A percentile compares a stretch with the other conserved stretches of the same genome.
Conservation (phyloP, 2,888 invertebrate species). For the Pammene fasciana region DNA sequence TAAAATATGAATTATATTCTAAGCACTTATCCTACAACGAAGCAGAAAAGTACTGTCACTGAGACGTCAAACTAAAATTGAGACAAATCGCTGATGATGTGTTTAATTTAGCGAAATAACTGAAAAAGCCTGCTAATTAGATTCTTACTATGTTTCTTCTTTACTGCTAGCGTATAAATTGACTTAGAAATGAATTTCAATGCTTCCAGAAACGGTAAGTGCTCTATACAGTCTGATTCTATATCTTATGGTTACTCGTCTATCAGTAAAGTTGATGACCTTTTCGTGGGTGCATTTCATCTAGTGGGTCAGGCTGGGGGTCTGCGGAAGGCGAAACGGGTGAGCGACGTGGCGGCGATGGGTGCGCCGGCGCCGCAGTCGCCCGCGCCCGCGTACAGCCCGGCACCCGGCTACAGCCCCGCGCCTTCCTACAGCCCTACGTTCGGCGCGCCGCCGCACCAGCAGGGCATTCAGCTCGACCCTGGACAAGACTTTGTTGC, state of each 20-base stretch:
- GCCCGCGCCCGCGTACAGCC: slow-evolving; percentile 62
- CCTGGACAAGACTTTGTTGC: slow-evolving; percentile 61
- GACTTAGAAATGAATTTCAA: slow-evolving; percentile 73
- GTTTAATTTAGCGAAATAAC: slow-evolving; percentile 62
- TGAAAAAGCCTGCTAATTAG: slow-evolving; percentile 56
- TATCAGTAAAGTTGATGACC: slow-evolving; percentile 39
- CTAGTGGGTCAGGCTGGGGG: slow-evolving; percentile 70
- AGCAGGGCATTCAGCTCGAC: slow-evolving; percentile 74
- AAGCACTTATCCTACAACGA: slow-evolving; percentile 10
- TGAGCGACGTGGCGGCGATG: slow-evolving; percentile 87
- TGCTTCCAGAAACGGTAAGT: slow-evolving; percentile 77
- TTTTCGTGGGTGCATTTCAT: slow-evolving; percentile 46
- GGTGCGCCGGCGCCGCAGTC: slow-evolving; percentile 74
- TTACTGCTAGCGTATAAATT: slow-evolving; percentile 49
- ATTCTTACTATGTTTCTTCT: slow-evolving; percentile 60
- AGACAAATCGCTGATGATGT: slow-evolving; percentile 71
- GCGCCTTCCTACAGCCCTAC: slow-evolving; percentile 55
- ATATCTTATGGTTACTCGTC: slow-evolving; percentile 22
- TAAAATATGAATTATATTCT: background rate
- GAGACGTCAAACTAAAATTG: slow-evolving; percentile 48
- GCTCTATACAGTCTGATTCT: slow-evolving; percentile 16
- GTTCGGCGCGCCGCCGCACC: slow-evolving; percentile 65
- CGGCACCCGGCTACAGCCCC: slow-evolving; percentile 57
- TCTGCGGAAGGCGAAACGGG: slow-evolving; percentile 85
- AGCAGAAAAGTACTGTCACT: slow-evolving; percentile 34